Conservation (phyloP, 2,797 vertebrate species). For the Artibeus jamaicensis region DNA sequence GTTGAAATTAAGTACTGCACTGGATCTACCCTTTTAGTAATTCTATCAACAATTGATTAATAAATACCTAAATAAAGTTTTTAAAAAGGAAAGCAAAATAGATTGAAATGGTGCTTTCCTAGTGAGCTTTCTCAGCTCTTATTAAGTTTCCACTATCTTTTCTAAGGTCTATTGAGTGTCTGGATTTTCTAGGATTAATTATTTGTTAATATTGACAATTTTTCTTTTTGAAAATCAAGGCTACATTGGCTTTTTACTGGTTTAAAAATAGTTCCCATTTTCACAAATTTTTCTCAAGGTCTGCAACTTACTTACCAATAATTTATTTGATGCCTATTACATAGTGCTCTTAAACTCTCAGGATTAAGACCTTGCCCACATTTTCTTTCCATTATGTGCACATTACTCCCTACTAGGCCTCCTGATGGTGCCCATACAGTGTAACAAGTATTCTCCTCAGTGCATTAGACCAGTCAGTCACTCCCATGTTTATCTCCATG, state of each 20-base stretch:
- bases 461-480: not conserved
- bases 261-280: not conserved
- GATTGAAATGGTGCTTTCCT: not conserved
- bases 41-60: not conserved
- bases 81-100: not conserved
- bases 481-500: not conserved
- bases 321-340: not conserved
- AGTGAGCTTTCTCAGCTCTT: not conserved
- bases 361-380: not conserved
- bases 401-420: not conserved
- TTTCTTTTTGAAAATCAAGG: constrained; percentile 5
- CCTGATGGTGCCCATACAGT: not conserved
- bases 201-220: not conserved
- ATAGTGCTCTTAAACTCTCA: not conserved
- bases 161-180: not conserved
- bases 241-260: not conserved
- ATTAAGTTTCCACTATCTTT: not conserved
- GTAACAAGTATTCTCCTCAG: not conserved
- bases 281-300: not conserved
- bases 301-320: not conserved
- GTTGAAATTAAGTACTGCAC: not conserved
- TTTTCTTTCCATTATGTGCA: not conserved
- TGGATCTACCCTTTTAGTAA: not conserved
- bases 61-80: not conserved
- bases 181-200: not conserved